Evolutionary conservation across 2,797 vertebrate species (phyloP).

Genomic region (Pristis pectinata): DNA sequence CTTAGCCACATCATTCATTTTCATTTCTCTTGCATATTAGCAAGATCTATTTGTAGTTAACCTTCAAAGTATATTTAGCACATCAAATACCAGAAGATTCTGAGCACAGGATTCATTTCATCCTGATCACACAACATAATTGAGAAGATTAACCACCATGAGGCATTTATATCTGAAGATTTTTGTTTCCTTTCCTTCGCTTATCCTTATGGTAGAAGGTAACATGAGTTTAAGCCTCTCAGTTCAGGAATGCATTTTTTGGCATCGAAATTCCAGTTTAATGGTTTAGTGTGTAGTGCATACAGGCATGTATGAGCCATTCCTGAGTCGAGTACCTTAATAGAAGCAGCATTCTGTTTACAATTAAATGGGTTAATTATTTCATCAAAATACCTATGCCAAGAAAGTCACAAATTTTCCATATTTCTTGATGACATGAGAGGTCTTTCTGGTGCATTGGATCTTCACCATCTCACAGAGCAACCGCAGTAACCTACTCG

Average conservation of each 20-base stretch:
- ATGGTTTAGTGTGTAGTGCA: not conserved
- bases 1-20: not conserved
- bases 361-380: not conserved
- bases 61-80: not conserved
- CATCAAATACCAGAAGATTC: not conserved
- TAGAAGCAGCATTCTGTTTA: not conserved
- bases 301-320: not conserved
- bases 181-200: not conserved
- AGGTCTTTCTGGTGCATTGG: too few relatives aligned
- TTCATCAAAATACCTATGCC: not conserved
- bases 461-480: too few relatives aligned
- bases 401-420: not conserved
- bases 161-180: not conserved
- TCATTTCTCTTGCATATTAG: slow-evolving; percentile 12
- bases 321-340: not conserved
- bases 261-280: not conserved
- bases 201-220: not conserved
- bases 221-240: not conserved
- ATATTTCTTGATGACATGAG: too few relatives aligned
- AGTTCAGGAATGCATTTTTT: not conserved
- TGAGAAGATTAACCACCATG: not conserved
- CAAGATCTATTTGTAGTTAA: slow-evolving; percentile 11
- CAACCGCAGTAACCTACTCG: too few relatives aligned
- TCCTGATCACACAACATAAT: not conserved
- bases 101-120: not conserved